phyloP scores from a whole-genome alignment of 2,797 vertebrate species.

The Psittacula echo region DNA sequence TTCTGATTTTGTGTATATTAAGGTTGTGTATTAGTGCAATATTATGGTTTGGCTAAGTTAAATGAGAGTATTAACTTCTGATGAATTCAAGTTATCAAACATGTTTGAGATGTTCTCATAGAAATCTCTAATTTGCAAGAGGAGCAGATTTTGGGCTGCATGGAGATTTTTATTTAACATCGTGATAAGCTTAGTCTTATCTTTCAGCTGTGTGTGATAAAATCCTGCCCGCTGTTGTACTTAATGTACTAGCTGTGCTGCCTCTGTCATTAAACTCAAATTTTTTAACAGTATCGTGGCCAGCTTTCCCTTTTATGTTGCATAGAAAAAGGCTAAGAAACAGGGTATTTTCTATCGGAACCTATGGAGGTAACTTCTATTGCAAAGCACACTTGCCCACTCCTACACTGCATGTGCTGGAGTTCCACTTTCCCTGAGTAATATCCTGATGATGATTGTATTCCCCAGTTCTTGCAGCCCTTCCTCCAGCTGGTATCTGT shows the following conservation, averaged over 20 bases:
- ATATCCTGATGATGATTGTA: background rate
- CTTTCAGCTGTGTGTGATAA: background rate
- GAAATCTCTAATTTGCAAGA: background rate
- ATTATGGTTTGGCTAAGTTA: background rate
- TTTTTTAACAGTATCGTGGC: background rate
- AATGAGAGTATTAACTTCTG: background rate
- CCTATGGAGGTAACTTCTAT: background rate
- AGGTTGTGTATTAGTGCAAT: background rate
- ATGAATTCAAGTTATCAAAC: background rate
- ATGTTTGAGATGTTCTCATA: background rate
- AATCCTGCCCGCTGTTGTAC: background rate
- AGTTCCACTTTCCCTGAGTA: background rate
- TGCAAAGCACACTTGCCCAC: background rate
- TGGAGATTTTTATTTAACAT: background rate
- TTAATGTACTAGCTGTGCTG: background rate
- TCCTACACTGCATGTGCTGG: accelerated
- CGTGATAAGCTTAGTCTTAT: background rate
- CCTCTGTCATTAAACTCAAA: background rate
- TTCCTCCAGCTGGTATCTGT: background rate
- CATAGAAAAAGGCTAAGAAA: background rate
- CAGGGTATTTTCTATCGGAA: background rate
- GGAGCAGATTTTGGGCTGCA: background rate
- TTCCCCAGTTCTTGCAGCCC: background rate
- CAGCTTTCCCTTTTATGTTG: background rate
- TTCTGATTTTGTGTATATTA: background rate